Base-by-base conservation (phyloP, 1,140 invertebrate species). In the Drosophila azteca region DNA sequence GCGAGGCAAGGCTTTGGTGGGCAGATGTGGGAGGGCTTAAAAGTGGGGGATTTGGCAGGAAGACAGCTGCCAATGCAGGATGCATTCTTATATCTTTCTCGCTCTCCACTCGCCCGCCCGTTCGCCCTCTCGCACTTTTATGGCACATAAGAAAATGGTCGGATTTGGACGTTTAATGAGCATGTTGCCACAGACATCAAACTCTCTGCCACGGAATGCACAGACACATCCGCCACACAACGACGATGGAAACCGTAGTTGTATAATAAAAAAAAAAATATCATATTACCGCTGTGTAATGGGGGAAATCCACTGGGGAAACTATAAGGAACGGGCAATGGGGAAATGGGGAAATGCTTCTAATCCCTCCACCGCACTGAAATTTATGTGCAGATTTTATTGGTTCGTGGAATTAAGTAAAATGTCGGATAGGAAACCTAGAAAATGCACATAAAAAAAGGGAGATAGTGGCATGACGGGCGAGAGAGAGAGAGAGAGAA, bases 81-180 rank as follows among this genome's bases (percentile, higher is more conserved):
- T 13, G 35, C 35, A 39, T 39, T 39, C 35, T 4, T 13, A 13
- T 39, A 39, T 39, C 1, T 20, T 20, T 0, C 17, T 20, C 17
- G 17, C 11, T 11, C 11, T 3, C 31, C 9, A 35, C 31, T 11
- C 3, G 2, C 31, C 31, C 9, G n/a, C n/a, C n/a, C n/a, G n/a
- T 3, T 35, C 29, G 9, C 46, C 11, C 59, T 64, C 43, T 53
- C 63, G 49, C 53, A 44, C 70, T 85, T 79, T 87, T 69, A 81
- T 66, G 58, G 45, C 57, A 52, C 77, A 77, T 67, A 73, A 85
- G 80, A 81, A 69, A 77, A 81, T 81, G 61, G 58, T 52, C 61
- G 77, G 77, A 87, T 76, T 81, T 87, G 74, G 54, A 68, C 77
- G 50, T 81, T 87, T 85, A 85, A 85, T 85, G 82, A 85, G 82